Percentiles rank a stretch among this genome's conserved stretches.
phyloP scores from a whole-genome alignment of 2,888 invertebrate genomes.

The Papilio elwesi region DNA sequence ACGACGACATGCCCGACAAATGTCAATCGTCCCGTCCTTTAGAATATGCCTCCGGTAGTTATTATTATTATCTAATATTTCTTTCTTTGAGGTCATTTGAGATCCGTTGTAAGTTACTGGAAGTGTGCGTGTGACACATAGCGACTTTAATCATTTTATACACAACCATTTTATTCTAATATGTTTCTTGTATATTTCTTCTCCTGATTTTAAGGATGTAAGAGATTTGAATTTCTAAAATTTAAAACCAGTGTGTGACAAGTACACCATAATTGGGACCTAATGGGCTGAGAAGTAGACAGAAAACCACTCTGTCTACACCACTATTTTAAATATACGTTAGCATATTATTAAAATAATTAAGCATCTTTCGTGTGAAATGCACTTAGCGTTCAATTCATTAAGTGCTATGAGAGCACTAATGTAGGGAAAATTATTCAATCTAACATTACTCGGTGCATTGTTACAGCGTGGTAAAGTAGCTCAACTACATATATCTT shows the following conservation, averaged over 20 bases:
- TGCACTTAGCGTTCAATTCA: conserved; percentile 18
- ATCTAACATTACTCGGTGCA: neutral
- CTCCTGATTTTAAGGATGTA: too few relatives aligned
- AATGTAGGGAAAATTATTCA: conserved; percentile 11
- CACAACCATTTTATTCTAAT: too few relatives aligned
- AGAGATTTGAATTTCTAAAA: conserved; percentile 8
- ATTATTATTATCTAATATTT: too few relatives aligned
- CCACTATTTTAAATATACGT: neutral
- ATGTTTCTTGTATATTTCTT: too few relatives aligned
- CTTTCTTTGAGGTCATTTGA: too few relatives aligned
- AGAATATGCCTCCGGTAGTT: too few relatives aligned
- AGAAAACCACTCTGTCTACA: neutral
- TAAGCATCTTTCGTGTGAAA: conserved; percentile 18
- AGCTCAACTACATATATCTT: neutral
- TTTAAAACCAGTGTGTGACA: neutral
- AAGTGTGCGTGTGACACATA: too few relatives aligned
- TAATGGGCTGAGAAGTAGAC: neutral
- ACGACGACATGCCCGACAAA: too few relatives aligned
- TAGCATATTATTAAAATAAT: conserved; percentile 1
- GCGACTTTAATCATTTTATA: too few relatives aligned
- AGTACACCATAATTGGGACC: neutral
- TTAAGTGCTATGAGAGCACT: conserved; percentile 7
- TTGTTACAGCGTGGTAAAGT: conserved; percentile 11
- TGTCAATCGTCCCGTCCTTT: too few relatives aligned
- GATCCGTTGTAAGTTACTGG: too few relatives aligned